Conservation (phyloP, 1,140 invertebrate genomes). For the Littorina saxatilis region DNA sequence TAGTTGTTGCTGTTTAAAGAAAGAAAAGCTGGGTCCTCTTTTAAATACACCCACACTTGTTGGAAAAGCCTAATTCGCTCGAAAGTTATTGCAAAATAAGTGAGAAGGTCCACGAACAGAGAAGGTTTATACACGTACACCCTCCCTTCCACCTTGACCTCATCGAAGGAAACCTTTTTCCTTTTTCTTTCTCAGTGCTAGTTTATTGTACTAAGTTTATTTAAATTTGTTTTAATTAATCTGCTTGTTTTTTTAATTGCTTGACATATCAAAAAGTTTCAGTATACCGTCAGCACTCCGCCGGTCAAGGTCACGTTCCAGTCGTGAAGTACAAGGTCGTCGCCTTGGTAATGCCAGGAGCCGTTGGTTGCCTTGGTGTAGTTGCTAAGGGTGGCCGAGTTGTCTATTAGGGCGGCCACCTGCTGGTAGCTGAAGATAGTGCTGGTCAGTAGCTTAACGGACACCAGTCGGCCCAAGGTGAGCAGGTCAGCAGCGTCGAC, state of each 20-base stretch:
- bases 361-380: not conserved
- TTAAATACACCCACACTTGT: no score
- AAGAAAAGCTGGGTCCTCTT: no score
- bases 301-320: slow-evolving; percentile 24
- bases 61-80: no score
- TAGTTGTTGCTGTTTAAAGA: no score
- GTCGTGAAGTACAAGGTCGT: not conserved
- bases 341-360: slow-evolving; percentile 14
- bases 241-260: not conserved
- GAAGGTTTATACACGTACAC: no score
- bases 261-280: not conserved
- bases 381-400: not conserved
- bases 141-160: no score
- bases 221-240: not conserved
- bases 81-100: no score
- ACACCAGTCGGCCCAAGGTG: slow-evolving; percentile 52
- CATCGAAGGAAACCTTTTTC: no score
- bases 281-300: not conserved
- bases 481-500: slow-evolving; percentile 46
- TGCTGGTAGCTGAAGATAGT: slow-evolving; percentile 58
- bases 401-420: slow-evolving; percentile 34
- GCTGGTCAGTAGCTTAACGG: slow-evolving; percentile 57
- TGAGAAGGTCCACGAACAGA: no score
- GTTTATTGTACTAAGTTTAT: no score
- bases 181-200: no score